These are phyloP conservation scores for Vulpes lagopus DNA, from an alignment of 2,113 vertebrate species.

Conservation along the genomic window DNA sequence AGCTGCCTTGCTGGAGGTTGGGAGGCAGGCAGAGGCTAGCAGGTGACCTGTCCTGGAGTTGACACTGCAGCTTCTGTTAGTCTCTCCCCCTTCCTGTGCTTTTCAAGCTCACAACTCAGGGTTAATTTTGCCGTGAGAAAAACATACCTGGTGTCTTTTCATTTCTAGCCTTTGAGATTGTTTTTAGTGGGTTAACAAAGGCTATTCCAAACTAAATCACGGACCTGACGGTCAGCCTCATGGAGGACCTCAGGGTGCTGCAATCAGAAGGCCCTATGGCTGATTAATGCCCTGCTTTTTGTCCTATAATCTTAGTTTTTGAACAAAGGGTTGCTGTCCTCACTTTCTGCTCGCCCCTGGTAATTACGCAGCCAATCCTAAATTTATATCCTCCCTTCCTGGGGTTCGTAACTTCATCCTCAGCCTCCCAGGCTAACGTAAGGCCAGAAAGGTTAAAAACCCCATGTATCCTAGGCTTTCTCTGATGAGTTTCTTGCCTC, in stretches of 20 bases:
- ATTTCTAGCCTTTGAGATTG: not conserved
- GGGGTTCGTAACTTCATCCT: not conserved
- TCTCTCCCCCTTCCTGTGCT: not conserved
- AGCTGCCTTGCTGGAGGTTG: not conserved
- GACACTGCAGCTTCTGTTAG: not conserved
- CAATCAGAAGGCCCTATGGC: too few relatives aligned
- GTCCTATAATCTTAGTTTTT: not conserved
- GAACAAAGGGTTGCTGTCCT: not conserved
- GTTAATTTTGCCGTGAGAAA: not conserved
- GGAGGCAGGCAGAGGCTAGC: not conserved
- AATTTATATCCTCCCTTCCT: not conserved
- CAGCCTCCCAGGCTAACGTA: not conserved
- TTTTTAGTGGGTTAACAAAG: not conserved
- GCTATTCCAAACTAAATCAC: not conserved
- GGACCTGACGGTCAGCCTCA: not conserved
- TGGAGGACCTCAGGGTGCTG: fast-evolving
- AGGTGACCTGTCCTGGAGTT: not conserved
- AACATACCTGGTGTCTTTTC: not conserved
- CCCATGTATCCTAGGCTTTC: not conserved
- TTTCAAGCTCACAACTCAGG: not conserved
- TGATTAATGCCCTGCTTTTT: not conserved
- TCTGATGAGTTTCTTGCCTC: not conserved
- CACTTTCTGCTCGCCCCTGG: not conserved
- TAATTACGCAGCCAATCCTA: not conserved
- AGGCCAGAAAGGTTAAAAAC: not conserved